Conservation (phyloP, 1,140 invertebrate genomes). For the Platorchestia sp. region DNA sequence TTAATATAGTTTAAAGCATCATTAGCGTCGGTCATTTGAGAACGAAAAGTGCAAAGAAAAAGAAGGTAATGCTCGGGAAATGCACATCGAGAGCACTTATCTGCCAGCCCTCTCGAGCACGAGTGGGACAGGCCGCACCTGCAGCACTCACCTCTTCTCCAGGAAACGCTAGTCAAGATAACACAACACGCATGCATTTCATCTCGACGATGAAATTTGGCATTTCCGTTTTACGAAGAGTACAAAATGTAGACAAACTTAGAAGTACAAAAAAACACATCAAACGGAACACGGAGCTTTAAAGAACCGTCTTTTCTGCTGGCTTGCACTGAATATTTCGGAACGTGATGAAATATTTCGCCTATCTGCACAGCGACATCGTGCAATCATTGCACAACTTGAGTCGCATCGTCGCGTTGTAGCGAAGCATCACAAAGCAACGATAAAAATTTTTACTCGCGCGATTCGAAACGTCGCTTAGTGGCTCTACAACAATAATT, state of each 20-base stretch:
- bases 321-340: too few relatives aligned
- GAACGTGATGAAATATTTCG: neutral
- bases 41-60: too few relatives aligned
- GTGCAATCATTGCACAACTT: neutral
- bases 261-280: neutral
- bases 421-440: neutral
- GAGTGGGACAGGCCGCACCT: too few relatives aligned
- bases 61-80: too few relatives aligned
- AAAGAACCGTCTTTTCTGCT: neutral
- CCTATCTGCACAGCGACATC: neutral
- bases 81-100: too few relatives aligned
- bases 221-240: neutral
- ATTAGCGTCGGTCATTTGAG: too few relatives aligned
- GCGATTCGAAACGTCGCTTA: neutral
- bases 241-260: neutral
- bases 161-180: too few relatives aligned
- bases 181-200: too few relatives aligned
- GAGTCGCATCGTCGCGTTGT: neutral
- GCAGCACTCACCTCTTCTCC: too few relatives aligned
- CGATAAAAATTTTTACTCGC: neutral
- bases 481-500: neutral
- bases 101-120: too few relatives aligned
- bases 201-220: neutral
- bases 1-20: too few relatives aligned
- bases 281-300: neutral